Evolutionary conservation across 92 coral and sea anemone genomes (phyloP).

Genomic region (Porites lobata): DNA sequence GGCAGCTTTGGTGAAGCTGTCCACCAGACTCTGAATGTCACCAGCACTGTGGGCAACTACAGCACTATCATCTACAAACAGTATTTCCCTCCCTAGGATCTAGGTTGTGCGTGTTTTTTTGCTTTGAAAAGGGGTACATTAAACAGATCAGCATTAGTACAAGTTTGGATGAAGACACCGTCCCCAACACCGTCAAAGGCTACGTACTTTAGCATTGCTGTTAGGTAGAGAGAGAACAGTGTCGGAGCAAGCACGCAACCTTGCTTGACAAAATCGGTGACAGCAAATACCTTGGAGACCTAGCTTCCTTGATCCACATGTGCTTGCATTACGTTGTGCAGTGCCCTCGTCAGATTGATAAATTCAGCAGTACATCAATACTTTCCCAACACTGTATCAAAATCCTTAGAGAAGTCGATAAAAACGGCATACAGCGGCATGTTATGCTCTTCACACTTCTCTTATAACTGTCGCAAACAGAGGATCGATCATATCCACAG

Average conservation of each 20-base stretch:
- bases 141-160: no score
- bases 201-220: constrained; percentile 15
- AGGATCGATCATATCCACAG: constrained; percentile 18
- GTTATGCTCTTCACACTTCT: constrained; percentile 30
- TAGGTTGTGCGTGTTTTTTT: no score
- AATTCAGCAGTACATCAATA: constrained; percentile 44
- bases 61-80: no score
- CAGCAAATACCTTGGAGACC: not conserved
- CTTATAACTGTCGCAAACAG: constrained; percentile 27
- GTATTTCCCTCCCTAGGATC: no score
- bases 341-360: constrained; percentile 32
- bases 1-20: no score
- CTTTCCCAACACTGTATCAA: constrained; percentile 35
- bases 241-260: constrained; percentile 52
- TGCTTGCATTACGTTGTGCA: not conserved
- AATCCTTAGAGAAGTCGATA: constrained; percentile 39
- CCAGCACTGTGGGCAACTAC: no score
- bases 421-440: constrained; percentile 30
- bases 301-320: no score
- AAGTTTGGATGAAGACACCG: no score
- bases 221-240: constrained; percentile 35
- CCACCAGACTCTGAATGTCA: no score
- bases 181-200: no score
- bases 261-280: constrained; percentile 27
- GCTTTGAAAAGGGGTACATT: no score